A percentile compares a stretch with the other conserved stretches of the same genome.
Evolutionary conservation across 2,888 invertebrate genomes (phyloP).

Genomic region (Raillietiella orientalis): DNA sequence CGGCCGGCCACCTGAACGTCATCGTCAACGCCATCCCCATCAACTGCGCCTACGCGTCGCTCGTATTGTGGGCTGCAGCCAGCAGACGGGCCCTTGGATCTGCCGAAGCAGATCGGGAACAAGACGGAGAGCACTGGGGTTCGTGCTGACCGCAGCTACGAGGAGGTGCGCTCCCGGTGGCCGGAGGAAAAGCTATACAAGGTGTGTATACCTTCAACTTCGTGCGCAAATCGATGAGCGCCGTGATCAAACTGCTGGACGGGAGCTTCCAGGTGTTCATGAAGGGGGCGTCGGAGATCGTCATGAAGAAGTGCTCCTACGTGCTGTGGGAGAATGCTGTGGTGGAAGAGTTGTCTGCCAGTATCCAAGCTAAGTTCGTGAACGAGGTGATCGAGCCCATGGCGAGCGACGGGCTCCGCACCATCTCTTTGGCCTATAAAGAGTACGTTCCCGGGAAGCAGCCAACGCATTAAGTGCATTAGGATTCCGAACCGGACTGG

Average conservation of each 20-base stretch:
- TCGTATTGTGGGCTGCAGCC: constrained; percentile 42
- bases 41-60: constrained; percentile 90
- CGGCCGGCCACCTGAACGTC: constrained; percentile 43
- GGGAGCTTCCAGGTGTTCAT: constrained; percentile 72
- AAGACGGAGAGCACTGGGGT: constrained; percentile 99
- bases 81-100: constrained; percentile 39
- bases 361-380: constrained; percentile 71
- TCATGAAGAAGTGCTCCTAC: constrained; percentile 89
- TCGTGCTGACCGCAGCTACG: constrained; percentile 78
- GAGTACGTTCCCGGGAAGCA: constrained; percentile 79
- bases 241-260: constrained; percentile 32
- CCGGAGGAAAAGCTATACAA: constrained; percentile 73
- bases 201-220: constrained; percentile 98
- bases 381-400: constrained; percentile 88
- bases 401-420: constrained; percentile 84
- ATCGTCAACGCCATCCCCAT: constrained; percentile 60
- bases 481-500: constrained; percentile 75
- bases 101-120: constrained; percentile 87
- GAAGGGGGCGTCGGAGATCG: constrained; percentile 96
- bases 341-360: constrained; percentile 59
- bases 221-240: constrained; percentile 94
- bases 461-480: constrained; percentile 58
- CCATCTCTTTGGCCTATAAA: constrained; percentile 76
- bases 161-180: constrained; percentile 53
- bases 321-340: constrained; percentile 77